Evolutionary conservation across 1,140 invertebrate genomes (phyloP).

Genomic region (Polypedilum vanderplanki): DNA sequence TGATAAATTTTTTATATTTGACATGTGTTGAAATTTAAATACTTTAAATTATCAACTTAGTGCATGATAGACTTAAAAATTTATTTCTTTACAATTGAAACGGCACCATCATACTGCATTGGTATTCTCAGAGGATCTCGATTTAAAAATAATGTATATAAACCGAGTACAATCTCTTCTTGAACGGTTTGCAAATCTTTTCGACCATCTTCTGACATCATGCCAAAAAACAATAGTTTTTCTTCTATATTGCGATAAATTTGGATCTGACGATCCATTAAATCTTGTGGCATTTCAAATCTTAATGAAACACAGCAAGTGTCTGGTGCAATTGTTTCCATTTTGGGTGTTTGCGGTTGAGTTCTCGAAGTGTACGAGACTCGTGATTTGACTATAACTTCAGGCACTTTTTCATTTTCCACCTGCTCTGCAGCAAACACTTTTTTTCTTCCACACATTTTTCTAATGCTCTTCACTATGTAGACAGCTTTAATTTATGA

Average conservation of each 20-base stretch:
- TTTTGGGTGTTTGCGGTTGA: neutral
- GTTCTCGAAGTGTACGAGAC: neutral
- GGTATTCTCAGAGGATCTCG: neutral
- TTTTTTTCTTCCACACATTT: neutral
- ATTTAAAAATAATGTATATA: constrained; percentile 1
- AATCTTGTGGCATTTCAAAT: neutral
- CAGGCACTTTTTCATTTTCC: neutral
- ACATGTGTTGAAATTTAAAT: too few species aligned
- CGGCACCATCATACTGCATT: neutral
- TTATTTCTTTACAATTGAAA: neutral
- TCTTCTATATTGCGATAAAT: neutral
- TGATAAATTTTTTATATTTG: too few species aligned
- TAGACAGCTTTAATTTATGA: too few species aligned
- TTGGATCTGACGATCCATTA: neutral
- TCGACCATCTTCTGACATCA: neutral
- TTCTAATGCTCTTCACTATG: neutral
- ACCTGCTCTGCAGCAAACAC: neutral
- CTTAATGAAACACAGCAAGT: neutral
- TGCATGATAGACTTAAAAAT: too few species aligned
- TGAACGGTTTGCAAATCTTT: neutral
- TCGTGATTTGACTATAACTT: neutral
- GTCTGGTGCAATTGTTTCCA: neutral
- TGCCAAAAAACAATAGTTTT: neutral
- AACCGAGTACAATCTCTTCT: neutral
- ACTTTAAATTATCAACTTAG: neutral